These are phyloP conservation scores for Papilio machaon DNA, from an alignment of 1,140 invertebrate genomes.

Conservation along the genomic window DNA sequence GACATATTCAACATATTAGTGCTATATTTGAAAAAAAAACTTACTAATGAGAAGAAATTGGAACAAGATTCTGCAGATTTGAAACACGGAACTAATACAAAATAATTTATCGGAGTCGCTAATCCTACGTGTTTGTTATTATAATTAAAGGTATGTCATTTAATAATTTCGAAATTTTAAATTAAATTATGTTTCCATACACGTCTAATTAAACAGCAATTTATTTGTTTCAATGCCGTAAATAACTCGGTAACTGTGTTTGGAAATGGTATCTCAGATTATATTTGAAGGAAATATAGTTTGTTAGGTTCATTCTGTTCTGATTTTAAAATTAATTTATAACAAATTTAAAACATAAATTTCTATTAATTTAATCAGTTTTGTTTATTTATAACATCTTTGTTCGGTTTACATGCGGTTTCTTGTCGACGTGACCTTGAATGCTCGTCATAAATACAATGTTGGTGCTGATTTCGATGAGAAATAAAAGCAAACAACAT, in stretches of 20 bases:
- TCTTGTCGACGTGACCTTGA: slow-evolving; percentile 1
- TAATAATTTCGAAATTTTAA: background rate
- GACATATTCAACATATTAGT: background rate
- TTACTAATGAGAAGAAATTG: background rate
- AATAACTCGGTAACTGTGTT: slow-evolving; percentile 17
- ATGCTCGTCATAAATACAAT: slow-evolving; percentile 14
- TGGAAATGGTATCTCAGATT: slow-evolving; percentile 12
- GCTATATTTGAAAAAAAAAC: background rate
- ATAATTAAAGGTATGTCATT: slow-evolving; percentile 1
- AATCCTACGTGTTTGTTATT: background rate
- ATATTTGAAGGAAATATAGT: slow-evolving; percentile 34
- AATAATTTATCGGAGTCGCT: background rate
- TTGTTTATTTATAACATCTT: slow-evolving; percentile 23
- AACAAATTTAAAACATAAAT: slow-evolving; percentile 26
- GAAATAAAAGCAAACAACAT: slow-evolving; percentile 26
- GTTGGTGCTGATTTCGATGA: slow-evolving; percentile 18
- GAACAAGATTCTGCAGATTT: background rate
- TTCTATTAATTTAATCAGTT: slow-evolving; percentile 29
- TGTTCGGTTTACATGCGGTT: slow-evolving; percentile 10
- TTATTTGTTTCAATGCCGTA: slow-evolving; percentile 26
- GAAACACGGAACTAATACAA: background rate
- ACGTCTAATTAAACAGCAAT: slow-evolving; percentile 23
- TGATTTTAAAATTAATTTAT: slow-evolving; percentile 28
- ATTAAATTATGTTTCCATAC: slow-evolving; percentile 18
- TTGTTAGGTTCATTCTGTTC: background rate